Percentiles rank a stretch among this genome's conserved stretches.
Evolutionary conservation across 2,797 vertebrate genomes (phyloP).

Genomic region (Poeciliopsis paucimaculata): DNA sequence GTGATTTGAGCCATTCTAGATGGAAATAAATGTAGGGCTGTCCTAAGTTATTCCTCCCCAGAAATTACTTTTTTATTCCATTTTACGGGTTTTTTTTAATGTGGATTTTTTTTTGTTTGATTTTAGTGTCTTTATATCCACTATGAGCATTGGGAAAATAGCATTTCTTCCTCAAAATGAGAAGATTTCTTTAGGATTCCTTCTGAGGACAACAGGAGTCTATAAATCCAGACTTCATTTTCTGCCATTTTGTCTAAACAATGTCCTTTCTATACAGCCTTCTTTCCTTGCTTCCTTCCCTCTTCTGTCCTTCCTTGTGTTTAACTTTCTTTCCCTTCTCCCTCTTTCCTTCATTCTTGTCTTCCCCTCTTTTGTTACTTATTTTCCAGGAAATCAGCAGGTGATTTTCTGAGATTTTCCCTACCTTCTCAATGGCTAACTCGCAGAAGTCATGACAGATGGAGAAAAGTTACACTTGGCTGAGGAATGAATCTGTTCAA

Average conservation of each 20-base stretch:
- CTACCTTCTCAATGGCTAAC: slow-evolving; percentile 21
- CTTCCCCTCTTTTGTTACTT: neutral
- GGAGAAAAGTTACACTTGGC: slow-evolving; percentile 44
- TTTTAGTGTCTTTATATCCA: neutral
- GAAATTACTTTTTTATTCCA: neutral
- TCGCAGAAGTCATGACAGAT: slow-evolving; percentile 29
- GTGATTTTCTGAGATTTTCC: slow-evolving; percentile 16
- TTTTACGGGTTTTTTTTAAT: neutral
- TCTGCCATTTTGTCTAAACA: neutral
- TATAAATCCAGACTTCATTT: neutral
- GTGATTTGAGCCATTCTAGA: neutral
- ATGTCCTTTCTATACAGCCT: neutral
- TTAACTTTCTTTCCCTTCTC: slow-evolving; percentile 13
- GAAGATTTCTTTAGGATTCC: slow-evolving; percentile 10
- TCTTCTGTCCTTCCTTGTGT: neutral
- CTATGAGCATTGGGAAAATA: neutral
- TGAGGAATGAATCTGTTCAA: slow-evolving; percentile 38
- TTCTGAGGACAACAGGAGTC: neutral
- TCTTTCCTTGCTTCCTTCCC: neutral
- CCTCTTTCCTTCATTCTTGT: neutral
- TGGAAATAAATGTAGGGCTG: neutral
- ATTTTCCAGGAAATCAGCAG: slow-evolving; percentile 11
- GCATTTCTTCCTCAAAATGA: slow-evolving; percentile 31
- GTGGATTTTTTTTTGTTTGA: neutral
- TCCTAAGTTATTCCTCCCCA: neutral